Evolutionary conservation across 2,797 vertebrate genomes (phyloP).

Genomic region (Molossus alvarezi): DNA sequence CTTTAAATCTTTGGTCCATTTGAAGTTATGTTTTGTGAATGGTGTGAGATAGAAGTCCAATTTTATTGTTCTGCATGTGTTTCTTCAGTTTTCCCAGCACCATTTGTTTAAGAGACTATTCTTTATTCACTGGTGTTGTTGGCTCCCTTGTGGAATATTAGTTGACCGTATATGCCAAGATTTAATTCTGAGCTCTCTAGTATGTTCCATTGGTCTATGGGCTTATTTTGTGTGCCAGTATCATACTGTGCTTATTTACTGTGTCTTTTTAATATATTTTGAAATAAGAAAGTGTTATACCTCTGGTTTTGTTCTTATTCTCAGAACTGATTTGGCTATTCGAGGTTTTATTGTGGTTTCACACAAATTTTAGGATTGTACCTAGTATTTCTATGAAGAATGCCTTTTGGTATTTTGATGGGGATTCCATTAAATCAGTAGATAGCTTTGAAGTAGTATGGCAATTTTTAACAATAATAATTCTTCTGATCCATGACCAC

Average conservation of each 20-base stretch:
- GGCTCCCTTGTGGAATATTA: too few species aligned
- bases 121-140: too few species aligned
- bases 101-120: too few species aligned
- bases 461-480: not conserved
- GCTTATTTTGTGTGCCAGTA: not conserved
- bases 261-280: not conserved
- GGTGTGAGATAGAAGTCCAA: too few species aligned
- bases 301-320: not conserved
- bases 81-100: too few species aligned
- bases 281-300: not conserved
- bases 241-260: not conserved
- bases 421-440: not conserved
- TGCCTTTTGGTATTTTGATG: not conserved
- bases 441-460: not conserved
- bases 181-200: too few species aligned
- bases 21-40: too few species aligned
- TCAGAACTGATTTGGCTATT: not conserved
- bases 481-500: too few species aligned
- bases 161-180: too few species aligned
- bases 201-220: not conserved
- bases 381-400: not conserved
- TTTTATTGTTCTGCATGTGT: too few species aligned
- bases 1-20: not conserved
- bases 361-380: not conserved
- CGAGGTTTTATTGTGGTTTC: not conserved